These are phyloP conservation scores for Leptonema lineaticorne DNA, from an alignment of 1,140 invertebrate species.

Conservation along the genomic window DNA sequence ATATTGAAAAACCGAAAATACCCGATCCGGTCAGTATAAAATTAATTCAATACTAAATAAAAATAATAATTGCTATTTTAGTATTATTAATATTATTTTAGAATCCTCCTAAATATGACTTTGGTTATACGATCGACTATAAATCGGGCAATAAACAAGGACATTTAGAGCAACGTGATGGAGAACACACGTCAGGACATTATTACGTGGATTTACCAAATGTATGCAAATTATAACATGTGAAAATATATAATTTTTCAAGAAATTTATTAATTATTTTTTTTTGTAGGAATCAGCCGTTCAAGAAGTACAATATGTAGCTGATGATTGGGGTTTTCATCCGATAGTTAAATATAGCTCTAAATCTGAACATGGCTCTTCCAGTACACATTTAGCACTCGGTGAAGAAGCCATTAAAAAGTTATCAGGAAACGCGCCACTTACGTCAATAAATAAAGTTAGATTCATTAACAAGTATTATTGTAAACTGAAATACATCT, in stretches of 20 bases:
- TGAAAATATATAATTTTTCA: constrained; percentile 6
- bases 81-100: constrained; percentile 42
- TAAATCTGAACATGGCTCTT: constrained; percentile 41
- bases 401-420: constrained; percentile 59
- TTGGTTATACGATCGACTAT: constrained; percentile 54
- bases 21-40: constrained; percentile 36
- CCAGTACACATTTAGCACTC: constrained; percentile 56
- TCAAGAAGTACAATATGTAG: constrained; percentile 61
- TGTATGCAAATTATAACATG: no score
- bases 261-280: not conserved
- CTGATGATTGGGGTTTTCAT: constrained; percentile 65
- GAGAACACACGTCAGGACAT: constrained; percentile 57
- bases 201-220: constrained; percentile 53
- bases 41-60: not conserved
- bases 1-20: constrained; percentile 42
- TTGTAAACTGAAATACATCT: no score
- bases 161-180: constrained; percentile 58
- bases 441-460: constrained; percentile 5
- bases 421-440: constrained; percentile 40
- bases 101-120: constrained; percentile 56
- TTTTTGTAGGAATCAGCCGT: constrained; percentile 44
- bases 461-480: no score
- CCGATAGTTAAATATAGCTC: constrained; percentile 59
- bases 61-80: not conserved
- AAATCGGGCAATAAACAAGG: constrained; percentile 56